Evolutionary conservation across 35 echinoderm and acorn worm species (phyloP).

Genomic region (Ophioderma brevispina): DNA sequence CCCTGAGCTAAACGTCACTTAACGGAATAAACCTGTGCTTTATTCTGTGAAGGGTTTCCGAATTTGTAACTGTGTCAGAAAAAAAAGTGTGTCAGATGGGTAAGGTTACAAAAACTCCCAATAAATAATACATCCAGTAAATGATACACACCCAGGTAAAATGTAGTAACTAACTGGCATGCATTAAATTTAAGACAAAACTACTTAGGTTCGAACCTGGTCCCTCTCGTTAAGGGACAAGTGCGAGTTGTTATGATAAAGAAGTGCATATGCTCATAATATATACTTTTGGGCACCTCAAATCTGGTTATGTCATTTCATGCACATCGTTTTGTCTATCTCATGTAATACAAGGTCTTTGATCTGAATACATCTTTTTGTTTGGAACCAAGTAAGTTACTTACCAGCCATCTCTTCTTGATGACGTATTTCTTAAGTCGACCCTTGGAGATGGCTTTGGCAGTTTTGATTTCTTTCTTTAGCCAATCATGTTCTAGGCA

Average conservation of each 20-base stretch:
- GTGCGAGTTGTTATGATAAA: not conserved
- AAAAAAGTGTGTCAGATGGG: too few relatives aligned
- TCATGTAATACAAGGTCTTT: not conserved
- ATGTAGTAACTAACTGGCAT: not conserved
- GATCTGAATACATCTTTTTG: not conserved
- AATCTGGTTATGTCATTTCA: not conserved
- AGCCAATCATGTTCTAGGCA: slow-evolving; percentile 92
- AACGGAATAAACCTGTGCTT: not conserved
- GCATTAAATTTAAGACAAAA: too few relatives aligned
- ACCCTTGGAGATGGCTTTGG: slow-evolving; percentile 80
- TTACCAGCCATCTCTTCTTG: slow-evolving; percentile 96
- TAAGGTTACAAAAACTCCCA: too few relatives aligned
- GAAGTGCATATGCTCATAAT: not conserved
- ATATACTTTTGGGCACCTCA: not conserved
- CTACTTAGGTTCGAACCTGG: too few relatives aligned
- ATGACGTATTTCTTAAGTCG: slow-evolving; percentile 95
- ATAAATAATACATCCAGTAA: not conserved
- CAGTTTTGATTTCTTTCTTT: slow-evolving; percentile 78
- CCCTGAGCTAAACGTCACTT: too few relatives aligned
- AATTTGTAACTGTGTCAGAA: too few relatives aligned
- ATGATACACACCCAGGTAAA: not conserved
- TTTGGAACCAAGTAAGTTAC: not conserved
- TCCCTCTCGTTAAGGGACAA: not conserved
- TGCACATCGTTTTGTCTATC: not conserved
- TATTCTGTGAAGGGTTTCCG: too few relatives aligned